Base-by-base conservation (phyloP, 2,797 vertebrate genomes). In the Prunella strophiata region DNA sequence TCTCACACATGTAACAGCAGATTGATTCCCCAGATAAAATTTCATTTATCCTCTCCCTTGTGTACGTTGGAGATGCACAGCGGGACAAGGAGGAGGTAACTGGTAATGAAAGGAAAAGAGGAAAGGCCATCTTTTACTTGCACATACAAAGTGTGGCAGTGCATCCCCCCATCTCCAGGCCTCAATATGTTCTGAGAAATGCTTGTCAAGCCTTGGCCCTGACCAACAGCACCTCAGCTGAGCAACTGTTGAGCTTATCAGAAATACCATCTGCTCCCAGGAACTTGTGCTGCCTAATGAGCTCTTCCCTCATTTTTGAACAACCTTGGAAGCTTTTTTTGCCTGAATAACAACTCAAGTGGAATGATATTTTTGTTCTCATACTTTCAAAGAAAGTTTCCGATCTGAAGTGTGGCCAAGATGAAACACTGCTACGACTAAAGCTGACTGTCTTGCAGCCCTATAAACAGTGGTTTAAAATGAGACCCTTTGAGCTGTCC, bases 401-500 rank as follows among this genome's bases (percentile, higher is more conserved):
- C 0, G 0, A 54, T 38, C 38, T 30, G 55, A 61, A 54, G 25
- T 40, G 65, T 0, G 0, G 40, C 29, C 65, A 48, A 20, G 20
- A 62, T 30, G 25, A 70, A 62, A 42, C 14, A 70, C 16, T 40
- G 26, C 16, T 30, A 6, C 34, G 21, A 47, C 65, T 26, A 48
- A 62, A 70, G 48, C 29, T 0, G 0, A 32, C 15, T 47, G 13
- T 54, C 29, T 54, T 47, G 25, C 0, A 1, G 34, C 25, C 40
- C 55, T 30, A 5, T 18, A 21, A 40, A 47, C 25, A 30, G 48
- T 30, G 25, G 5, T 48, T 34, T 52, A 26, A 62, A 54, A 40
- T 30, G 55, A 77, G 63, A 54, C 14, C 30, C 17, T 86, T 70
- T 21, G 42, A 54, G 29, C 21, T 62, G 34, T 34, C 42, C 63